A percentile compares a stretch with the other conserved stretches of the same genome.
Evolutionary conservation across 2,797 vertebrate species (phyloP).

Genomic region (Tympanoctomys barrerae): DNA sequence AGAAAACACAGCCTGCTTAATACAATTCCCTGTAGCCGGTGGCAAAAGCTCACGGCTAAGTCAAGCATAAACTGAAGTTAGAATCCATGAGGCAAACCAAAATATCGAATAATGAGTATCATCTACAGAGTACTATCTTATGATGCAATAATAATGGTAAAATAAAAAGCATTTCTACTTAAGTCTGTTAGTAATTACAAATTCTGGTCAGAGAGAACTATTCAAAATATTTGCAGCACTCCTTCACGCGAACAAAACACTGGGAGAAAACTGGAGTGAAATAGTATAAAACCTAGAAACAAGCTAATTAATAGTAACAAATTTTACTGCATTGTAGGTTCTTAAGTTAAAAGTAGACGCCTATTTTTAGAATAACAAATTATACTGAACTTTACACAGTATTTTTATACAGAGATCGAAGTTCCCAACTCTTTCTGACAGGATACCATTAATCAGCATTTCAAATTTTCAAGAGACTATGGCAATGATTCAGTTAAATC

Average conservation of each 20-base stretch:
- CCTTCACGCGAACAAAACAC: conserved; percentile 29
- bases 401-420: conserved; percentile 6
- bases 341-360: neutral
- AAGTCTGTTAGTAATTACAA: conserved; percentile 64
- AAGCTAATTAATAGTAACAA: conserved; percentile 7
- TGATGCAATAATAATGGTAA: conserved; percentile 51
- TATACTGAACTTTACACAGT: neutral
- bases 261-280: conserved; percentile 51
- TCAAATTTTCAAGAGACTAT: conserved; percentile 52
- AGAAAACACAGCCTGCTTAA: conserved; percentile 61
- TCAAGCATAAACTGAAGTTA: conserved; percentile 70
- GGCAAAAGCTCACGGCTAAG: conserved; percentile 50
- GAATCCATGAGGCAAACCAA: conserved; percentile 57
- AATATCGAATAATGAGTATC: conserved; percentile 56
- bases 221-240: conserved; percentile 61
- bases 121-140: conserved; percentile 67
- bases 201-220: conserved; percentile 54
- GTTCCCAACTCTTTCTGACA: conserved; percentile 54
- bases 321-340: conserved; percentile 28
- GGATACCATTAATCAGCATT: neutral
- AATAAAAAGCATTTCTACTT: conserved; percentile 69
- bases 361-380: conserved; percentile 59
- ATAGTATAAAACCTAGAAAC: conserved; percentile 12
- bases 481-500: conserved; percentile 36
- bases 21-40: conserved; percentile 52